phyloP scores from a whole-genome alignment of 1,140 invertebrate species.

The Microplitis mediator region DNA sequence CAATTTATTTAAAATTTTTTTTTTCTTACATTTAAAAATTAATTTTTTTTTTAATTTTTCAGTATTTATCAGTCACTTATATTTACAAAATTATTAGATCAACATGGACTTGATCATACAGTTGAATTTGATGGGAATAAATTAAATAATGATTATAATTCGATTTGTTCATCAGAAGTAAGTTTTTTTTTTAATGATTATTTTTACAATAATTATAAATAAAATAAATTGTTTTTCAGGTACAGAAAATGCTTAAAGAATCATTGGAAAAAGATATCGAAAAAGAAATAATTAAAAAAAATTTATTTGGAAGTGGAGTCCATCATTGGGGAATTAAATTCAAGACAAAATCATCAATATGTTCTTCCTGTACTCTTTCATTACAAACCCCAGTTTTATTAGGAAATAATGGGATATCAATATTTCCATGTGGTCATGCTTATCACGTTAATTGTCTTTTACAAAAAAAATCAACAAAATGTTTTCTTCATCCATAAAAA shows the following conservation, averaged over 20 bases:
- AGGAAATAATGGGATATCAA: slow-evolving; percentile 54
- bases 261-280: slow-evolving; percentile 46
- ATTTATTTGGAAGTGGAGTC: slow-evolving; percentile 48
- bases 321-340: slow-evolving; percentile 60
- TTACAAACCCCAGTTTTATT: slow-evolving; percentile 56
- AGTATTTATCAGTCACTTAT: slow-evolving; percentile 57
- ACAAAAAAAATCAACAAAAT: slow-evolving; percentile 56
- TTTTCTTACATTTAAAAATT: slow-evolving; percentile 7
- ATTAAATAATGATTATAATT: slow-evolving; percentile 40
- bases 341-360: slow-evolving; percentile 45
- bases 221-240: slow-evolving; percentile 34
- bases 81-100: slow-evolving; percentile 55
- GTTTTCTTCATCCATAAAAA: slow-evolving; percentile 48
- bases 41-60: slow-evolving; percentile 33
- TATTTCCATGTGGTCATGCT: slow-evolving; percentile 59
- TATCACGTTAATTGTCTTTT: slow-evolving; percentile 61
- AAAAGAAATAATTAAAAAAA: slow-evolving; percentile 30
- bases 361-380: slow-evolving; percentile 56
- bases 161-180: slow-evolving; percentile 55
- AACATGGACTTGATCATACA: slow-evolving; percentile 45
- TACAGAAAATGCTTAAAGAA: slow-evolving; percentile 41
- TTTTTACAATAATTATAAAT: too few relatives aligned
- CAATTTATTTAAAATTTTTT: slow-evolving; percentile 5
- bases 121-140: slow-evolving; percentile 46
- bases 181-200: slow-evolving; percentile 11